These are phyloP conservation scores for Neomicropteryx cornuta DNA, from an alignment of 1,140 invertebrate genomes.

Conservation along the genomic window DNA sequence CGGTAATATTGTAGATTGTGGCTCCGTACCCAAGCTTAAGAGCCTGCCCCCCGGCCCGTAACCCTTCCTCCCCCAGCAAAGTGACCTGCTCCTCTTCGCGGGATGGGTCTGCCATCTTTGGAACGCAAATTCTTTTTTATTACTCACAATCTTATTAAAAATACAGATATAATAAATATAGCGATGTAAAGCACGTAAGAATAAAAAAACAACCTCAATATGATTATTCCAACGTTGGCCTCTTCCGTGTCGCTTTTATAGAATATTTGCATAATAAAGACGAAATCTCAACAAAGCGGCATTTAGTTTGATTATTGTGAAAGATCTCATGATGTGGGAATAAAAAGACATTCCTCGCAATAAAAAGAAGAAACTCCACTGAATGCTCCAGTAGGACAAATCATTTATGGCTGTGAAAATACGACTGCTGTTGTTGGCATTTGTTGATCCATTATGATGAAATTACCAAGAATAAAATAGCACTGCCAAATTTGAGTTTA, in stretches of 20 bases:
- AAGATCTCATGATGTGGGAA: no score
- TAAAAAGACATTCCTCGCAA: no score
- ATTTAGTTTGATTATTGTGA: no score
- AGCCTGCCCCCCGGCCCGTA: conserved; percentile 83
- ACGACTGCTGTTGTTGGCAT: no score
- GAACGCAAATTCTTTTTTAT: conserved; percentile 27
- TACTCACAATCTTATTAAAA: conserved; percentile 4
- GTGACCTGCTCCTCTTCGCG: conserved; percentile 90
- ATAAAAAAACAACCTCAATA: conserved; percentile 7
- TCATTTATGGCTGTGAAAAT: no score
- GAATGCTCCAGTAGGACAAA: no score
- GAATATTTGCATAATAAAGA: conserved; percentile 7
- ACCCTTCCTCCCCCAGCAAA: conserved; percentile 86
- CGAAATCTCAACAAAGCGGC: no score
- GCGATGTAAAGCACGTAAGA: conserved; percentile 7
- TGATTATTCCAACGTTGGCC: no score
- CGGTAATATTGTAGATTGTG: not conserved
- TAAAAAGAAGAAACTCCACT: no score
- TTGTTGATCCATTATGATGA: no score
- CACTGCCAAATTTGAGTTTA: no score
- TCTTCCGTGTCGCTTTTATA: conserved; percentile 5
- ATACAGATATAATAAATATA: conserved; percentile 3
- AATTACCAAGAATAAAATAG: no score
- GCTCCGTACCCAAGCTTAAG: conserved; percentile 75
- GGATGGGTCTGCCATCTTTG: conserved; percentile 83